Percentiles rank a stretch among this genome's conserved stretches.
These are phyloP conservation scores for Etia nguti DNA, from an alignment of 2,113 vertebrate species.

Conservation along the genomic window DNA sequence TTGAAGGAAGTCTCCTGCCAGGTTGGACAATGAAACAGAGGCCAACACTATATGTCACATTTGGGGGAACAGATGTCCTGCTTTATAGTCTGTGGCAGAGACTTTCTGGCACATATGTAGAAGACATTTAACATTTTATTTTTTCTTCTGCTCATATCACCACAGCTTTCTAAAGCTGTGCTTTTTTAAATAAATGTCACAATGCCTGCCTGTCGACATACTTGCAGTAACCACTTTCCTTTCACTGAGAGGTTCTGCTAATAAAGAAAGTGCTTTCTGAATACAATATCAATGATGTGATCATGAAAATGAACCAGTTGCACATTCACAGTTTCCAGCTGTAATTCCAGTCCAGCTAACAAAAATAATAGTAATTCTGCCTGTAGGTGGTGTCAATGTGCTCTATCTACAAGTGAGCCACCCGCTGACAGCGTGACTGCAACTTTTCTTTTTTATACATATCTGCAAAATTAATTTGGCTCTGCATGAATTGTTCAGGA, in stretches of 20 bases:
- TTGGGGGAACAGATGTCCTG: constrained; percentile 12
- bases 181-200: neutral
- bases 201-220: neutral
- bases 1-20: neutral
- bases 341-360: neutral
- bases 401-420: neutral
- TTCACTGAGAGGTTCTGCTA: neutral
- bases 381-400: neutral
- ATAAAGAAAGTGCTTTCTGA: neutral
- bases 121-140: neutral
- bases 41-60: neutral
- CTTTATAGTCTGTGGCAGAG: neutral
- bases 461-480: neutral
- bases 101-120: neutral
- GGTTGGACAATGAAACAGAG: neutral
- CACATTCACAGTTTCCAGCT: neutral
- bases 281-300: neutral
- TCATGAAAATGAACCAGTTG: neutral
- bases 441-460: neutral
- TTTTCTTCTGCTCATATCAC: neutral
- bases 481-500: neutral
- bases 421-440: neutral
- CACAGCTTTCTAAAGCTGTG: neutral
- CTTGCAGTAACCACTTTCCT: neutral
- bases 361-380: neutral